These are phyloP conservation scores for Melanostigma gelatinosum DNA, from an alignment of 2,113 vertebrate genomes.

Conservation along the genomic window DNA sequence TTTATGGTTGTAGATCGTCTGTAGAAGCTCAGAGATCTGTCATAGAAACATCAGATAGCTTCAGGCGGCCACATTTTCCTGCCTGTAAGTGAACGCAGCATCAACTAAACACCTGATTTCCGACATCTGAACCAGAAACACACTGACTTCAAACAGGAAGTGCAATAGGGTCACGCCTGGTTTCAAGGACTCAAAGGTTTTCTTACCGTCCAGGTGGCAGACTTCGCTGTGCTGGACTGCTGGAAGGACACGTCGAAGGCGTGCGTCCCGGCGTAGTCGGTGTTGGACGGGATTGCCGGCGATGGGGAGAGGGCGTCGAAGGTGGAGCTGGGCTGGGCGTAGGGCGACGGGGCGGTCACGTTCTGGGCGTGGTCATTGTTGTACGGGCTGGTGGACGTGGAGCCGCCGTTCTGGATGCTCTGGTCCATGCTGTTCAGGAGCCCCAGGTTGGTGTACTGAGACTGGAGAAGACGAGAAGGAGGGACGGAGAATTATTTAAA, in stretches of 20 bases:
- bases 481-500: no score
- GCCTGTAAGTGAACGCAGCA: no score
- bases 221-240: conserved; percentile 98
- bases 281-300: conserved; percentile 98
- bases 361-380: conserved; percentile 94
- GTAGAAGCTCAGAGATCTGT: no score
- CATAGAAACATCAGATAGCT: no score
- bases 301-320: conserved; percentile 96
- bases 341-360: conserved; percentile 95
- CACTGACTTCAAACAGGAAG: no score
- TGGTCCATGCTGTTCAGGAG: conserved; percentile 99
- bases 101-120: no score
- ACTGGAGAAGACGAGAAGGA: conserved; percentile 73
- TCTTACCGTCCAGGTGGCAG: conserved; percentile 99
- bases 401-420: conserved; percentile 96
- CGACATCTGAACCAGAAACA: no score
- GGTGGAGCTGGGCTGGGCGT: conserved; percentile 97
- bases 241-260: conserved; percentile 99
- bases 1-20: no score
- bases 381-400: conserved; percentile 97
- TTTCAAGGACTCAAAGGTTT: no score
- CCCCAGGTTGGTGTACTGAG: conserved; percentile 98
- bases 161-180: no score
- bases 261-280: conserved; percentile 97
- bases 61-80: no score